Base-by-base conservation (phyloP, 2,888 invertebrate genomes). In the Thymelicus acteon region DNA sequence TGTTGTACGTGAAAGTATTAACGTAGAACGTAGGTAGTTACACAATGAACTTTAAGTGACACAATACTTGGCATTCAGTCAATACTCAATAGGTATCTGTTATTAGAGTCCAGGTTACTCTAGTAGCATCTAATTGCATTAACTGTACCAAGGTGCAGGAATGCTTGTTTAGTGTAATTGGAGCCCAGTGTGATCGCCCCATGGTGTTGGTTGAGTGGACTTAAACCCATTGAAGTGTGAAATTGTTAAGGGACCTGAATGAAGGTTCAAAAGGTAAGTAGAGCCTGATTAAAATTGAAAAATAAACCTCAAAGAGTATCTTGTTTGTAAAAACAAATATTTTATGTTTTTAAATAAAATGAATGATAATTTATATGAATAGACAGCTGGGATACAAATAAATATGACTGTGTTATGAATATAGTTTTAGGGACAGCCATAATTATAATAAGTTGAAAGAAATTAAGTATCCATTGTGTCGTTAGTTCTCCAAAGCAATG, bases 51-150 rank as follows among this genome's bases (percentile, higher is more conserved):
- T 37, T n/a, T 4, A 6, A 37, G 44, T 71, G 70, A 71, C 70
- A 71, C 60, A 71, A 71, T 52, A 71, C 52, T 70, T 70, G 70
- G 70, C 70, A 70, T 63, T 57, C 39, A 49, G 70, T 70, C 70
- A 70, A 64, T 70, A 49, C 64, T 70, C 70, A 70, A 64, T 70
- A 49, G 64, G 64, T 52, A 37, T 60, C 70, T 24, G 64, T 24
- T 52, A 64, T 48, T 40, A 48, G 60, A 60, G 60, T 58, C 57
- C 47, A 10, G 58, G 57, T 64, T 65, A 70, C 57, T 63, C 62
- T 54, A 13, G 47, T 58, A 58, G 58, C 40, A 24, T 60, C 31
- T 71, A 71, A 71, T 71, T 71, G 52, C 71, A 71, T 65, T 71
- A 71, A 12, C 48, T 54, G 49, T 48, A 60, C 31, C 13, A 24